phyloP scores from a whole-genome alignment of 2,113 vertebrate genomes.

The Lipophrys pholis region DNA sequence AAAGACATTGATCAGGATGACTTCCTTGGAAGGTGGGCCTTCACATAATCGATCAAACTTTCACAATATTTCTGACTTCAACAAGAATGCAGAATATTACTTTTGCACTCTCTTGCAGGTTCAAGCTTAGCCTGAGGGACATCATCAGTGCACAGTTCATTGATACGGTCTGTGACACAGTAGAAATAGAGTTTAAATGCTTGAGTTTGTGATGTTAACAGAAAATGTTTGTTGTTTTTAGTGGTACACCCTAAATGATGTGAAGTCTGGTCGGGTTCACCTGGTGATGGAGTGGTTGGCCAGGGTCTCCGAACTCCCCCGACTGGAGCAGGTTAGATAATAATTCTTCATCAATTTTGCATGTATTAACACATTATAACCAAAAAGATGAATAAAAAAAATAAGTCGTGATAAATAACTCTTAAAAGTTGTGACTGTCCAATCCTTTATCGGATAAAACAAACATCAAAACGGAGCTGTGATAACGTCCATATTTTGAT shows the following conservation, averaged over 20 bases:
- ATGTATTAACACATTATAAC: background rate
- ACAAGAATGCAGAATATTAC: background rate
- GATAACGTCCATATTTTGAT: background rate
- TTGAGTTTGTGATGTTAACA: background rate
- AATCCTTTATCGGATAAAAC: background rate
- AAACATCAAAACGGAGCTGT: no score
- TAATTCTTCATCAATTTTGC: background rate
- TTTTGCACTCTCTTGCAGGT: conserved; percentile 76
- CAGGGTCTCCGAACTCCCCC: conserved; percentile 76
- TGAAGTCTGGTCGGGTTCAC: conserved; percentile 90
- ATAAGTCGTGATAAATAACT: no score
- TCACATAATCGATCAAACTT: background rate
- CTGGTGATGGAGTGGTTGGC: conserved; percentile 89
- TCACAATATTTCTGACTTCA: background rate
- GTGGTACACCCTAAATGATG: conserved; percentile 92
- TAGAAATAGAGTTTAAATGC: background rate
- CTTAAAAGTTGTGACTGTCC: background rate
- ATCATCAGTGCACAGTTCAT: conserved; percentile 86
- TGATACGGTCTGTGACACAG: conserved; percentile 84
- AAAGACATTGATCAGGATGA: conserved; percentile 94
- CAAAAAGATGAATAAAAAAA: no score
- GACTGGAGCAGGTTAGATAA: conserved; percentile 86
- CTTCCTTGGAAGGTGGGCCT: conserved; percentile 88
- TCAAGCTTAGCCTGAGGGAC: conserved; percentile 86
- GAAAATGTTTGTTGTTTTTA: conserved; percentile 50